Percentiles rank a stretch among this genome's conserved stretches.
Conservation (phyloP, 2,113 vertebrate species). For the Eptesicus fuscus region DNA sequence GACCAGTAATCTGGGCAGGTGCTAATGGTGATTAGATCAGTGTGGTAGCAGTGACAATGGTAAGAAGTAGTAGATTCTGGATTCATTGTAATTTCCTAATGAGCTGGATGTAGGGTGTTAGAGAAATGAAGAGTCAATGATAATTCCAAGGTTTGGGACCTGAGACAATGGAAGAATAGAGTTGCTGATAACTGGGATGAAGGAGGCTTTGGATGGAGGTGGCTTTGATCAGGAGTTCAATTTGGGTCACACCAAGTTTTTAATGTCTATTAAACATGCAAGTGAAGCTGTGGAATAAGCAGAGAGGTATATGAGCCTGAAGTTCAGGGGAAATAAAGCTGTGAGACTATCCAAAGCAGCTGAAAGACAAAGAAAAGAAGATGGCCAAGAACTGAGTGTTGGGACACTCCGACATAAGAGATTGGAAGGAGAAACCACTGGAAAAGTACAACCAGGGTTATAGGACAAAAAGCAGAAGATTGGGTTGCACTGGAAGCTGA, state of each 20-base stretch:
- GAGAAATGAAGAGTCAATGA: background rate
- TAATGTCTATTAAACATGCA: background rate
- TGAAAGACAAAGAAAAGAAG: background rate
- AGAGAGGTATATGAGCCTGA: background rate
- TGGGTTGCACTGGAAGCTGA: too few species aligned
- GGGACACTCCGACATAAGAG: background rate
- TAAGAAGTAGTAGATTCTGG: background rate
- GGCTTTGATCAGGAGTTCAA: background rate
- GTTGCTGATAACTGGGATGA: background rate
- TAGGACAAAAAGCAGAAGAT: background rate
- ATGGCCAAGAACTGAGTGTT: background rate
- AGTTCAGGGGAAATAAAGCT: background rate
- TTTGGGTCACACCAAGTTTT: background rate
- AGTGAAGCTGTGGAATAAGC: background rate
- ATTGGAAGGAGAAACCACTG: background rate
- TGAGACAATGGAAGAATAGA: background rate
- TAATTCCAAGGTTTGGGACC: background rate
- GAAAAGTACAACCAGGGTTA: background rate
- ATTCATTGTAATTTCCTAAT: background rate
- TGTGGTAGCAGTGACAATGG: too few species aligned
- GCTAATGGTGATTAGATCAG: background rate
- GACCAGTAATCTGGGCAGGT: background rate
- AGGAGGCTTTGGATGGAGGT: background rate
- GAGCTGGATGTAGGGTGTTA: background rate
- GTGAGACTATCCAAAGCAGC: background rate